These are phyloP conservation scores for Masticophis lateralis DNA, from an alignment of 2,797 vertebrate species.

Conservation along the genomic window DNA sequence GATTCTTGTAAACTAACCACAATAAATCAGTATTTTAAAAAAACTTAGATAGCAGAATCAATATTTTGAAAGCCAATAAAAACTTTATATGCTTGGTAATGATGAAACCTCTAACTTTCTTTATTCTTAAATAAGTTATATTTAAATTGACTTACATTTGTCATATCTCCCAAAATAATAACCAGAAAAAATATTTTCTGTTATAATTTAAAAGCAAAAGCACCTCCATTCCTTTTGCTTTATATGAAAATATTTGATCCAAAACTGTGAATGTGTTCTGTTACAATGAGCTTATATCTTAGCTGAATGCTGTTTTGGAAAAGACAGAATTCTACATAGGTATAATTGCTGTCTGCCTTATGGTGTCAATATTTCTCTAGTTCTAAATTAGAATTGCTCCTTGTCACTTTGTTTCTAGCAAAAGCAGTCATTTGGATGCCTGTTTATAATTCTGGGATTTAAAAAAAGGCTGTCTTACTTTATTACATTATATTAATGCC, in stretches of 20 bases:
- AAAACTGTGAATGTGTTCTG: slow-evolving; percentile 29
- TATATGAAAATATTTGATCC: background rate
- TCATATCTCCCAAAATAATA: slow-evolving; percentile 5
- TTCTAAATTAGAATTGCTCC: slow-evolving; percentile 33
- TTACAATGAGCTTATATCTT: slow-evolving; percentile 42
- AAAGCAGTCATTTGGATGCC: slow-evolving; percentile 32
- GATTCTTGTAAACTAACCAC: background rate
- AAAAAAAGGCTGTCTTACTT: slow-evolving; percentile 42
- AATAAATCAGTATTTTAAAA: background rate
- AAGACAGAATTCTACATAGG: slow-evolving; percentile 11
- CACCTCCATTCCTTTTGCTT: slow-evolving; percentile 13
- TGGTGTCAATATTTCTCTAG: background rate
- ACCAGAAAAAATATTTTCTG: background rate
- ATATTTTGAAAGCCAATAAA: background rate
- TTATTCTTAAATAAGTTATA: background rate
- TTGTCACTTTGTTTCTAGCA: slow-evolving; percentile 24
- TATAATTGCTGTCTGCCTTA: slow-evolving; percentile 31
- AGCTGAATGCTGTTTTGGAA: slow-evolving; percentile 25
- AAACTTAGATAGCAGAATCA: background rate
- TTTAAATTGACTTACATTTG: background rate
- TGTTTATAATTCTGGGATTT: slow-evolving; percentile 20
- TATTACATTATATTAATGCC: slow-evolving; percentile 34
- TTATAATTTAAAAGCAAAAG: slow-evolving; percentile 11
- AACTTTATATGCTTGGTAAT: background rate
- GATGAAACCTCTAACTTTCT: slow-evolving; percentile 30